phyloP scores from a whole-genome alignment of 1,140 invertebrate genomes.

The Chironomus tepperi region DNA sequence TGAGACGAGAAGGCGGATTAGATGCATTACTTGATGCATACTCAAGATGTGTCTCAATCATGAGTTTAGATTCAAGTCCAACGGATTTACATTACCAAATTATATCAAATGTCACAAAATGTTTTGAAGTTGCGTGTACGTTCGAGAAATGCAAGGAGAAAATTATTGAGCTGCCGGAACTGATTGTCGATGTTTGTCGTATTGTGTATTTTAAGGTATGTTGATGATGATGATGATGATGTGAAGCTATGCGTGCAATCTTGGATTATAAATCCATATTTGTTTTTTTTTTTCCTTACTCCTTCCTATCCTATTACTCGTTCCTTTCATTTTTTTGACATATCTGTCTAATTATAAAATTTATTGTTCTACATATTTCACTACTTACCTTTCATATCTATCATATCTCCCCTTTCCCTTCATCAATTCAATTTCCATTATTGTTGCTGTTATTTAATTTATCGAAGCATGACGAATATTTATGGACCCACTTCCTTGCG shows the following conservation, averaged over 20 bases:
- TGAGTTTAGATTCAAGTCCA: slow-evolving; percentile 67
- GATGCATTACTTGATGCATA: slow-evolving; percentile 82
- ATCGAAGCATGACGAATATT: slow-evolving; percentile 25
- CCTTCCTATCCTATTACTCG: no score
- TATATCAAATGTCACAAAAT: slow-evolving; percentile 82
- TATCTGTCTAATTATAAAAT: no score
- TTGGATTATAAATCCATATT: no score
- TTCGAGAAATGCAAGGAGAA: slow-evolving; percentile 85
- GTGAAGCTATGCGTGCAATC: neutral
- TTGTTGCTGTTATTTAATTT: no score
- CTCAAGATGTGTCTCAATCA: slow-evolving; percentile 80
- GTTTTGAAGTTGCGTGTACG: slow-evolving; percentile 89
- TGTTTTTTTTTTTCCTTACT: no score
- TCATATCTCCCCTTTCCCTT: no score
- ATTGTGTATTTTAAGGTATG: slow-evolving; percentile 82
- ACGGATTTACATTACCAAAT: slow-evolving; percentile 84
- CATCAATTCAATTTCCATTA: no score
- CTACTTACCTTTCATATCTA: no score
- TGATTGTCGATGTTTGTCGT: slow-evolving; percentile 82
- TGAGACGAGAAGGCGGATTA: slow-evolving; percentile 86
- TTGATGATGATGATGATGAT: slow-evolving; percentile 7
- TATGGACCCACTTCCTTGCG: neutral
- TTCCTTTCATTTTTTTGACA: no score
- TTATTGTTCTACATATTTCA: no score
- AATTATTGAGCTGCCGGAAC: slow-evolving; percentile 74